These are phyloP conservation scores for Sarcophaga peregrina DNA, from an alignment of 1,140 invertebrate genomes.

Conservation along the genomic window DNA sequence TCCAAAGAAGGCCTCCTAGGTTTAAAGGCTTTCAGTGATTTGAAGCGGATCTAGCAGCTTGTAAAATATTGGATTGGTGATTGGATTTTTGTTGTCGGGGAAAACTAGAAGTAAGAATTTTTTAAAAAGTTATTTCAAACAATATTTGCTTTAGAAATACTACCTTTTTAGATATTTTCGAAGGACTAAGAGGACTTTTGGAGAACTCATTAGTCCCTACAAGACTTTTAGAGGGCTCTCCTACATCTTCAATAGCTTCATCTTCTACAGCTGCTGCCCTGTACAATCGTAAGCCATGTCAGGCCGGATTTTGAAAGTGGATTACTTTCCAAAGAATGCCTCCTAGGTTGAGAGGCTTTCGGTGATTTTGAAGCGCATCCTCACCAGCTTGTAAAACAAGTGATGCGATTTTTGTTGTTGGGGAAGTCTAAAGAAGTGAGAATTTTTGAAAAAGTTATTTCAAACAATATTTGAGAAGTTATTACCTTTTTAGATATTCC, in stretches of 20 bases:
- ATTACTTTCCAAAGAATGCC: background rate
- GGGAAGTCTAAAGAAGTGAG: conserved; percentile 1
- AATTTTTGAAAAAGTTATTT: too few species aligned
- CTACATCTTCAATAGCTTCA: background rate
- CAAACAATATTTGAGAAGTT: too few species aligned
- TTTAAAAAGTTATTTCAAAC: too few species aligned
- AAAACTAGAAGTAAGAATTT: background rate
- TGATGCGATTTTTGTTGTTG: conserved; percentile 9
- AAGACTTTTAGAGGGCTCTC: background rate
- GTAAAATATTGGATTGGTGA: background rate
- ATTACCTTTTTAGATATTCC: conserved; percentile 30
- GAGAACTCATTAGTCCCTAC: background rate
- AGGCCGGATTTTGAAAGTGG: background rate
- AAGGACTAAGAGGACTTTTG: background rate
- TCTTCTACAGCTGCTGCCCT: conserved; percentile 22
- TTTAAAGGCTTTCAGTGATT: background rate
- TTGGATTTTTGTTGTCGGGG: background rate
- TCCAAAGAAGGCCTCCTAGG: background rate
- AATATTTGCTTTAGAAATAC: background rate
- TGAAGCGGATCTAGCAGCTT: conserved; percentile 3
- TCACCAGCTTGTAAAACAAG: background rate
- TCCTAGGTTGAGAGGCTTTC: background rate
- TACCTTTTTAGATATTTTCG: conserved; percentile 32
- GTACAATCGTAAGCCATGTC: background rate
- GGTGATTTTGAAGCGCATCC: conserved; percentile 11